Base-by-base conservation (phyloP, 2,888 invertebrate genomes). In the Amblyteles armatorius region DNA sequence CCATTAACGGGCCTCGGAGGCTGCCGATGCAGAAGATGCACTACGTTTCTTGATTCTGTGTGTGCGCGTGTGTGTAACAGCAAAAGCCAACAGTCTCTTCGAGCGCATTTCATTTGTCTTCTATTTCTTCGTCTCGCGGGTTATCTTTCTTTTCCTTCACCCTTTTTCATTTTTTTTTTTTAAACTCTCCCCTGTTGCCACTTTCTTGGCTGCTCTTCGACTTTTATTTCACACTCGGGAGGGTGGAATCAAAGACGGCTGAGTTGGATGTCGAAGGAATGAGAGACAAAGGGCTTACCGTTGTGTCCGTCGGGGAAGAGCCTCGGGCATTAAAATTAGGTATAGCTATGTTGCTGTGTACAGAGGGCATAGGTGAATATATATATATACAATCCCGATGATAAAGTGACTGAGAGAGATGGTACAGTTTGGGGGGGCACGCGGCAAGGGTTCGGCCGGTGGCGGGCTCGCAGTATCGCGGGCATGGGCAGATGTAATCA, bases 401-500 rank as follows among this genome's bases (percentile, higher is more conserved):
- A 55, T 52, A 65, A 68, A 63, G 40, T 55, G 48, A 26, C 68
- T 63, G 48, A 78, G 77, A 50, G 71, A 50, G 77, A 82, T 6
- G 50, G 69, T 52, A 52, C 60, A 67, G 50, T 50, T 57, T 57
- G 19, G 67, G 74, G 9, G 81, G 60, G 33, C 67, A 77, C 68
- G 67, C 60, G 86, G 82, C 77, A 83, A 85, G 86, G 88, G 87
- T 89, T 86, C 87, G 87, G 86, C 83, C 83, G 85, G 83, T 29
- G 63, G 63, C 26, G 9, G 63, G 13, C 74, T 77, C 83, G 84
- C 84, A 57, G 87, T 89, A 89, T 89, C 33, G 85, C 57, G 69
- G 79, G 87, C 87, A 83, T 87, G 87, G 88, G 87, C 87, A 91
- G 91, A 91, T 91, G 91, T 91, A 92, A 92, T 92, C 92, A 91